Conservation (phyloP, 2,888 invertebrate species). For the Scaptomyza caliginosa region DNA sequence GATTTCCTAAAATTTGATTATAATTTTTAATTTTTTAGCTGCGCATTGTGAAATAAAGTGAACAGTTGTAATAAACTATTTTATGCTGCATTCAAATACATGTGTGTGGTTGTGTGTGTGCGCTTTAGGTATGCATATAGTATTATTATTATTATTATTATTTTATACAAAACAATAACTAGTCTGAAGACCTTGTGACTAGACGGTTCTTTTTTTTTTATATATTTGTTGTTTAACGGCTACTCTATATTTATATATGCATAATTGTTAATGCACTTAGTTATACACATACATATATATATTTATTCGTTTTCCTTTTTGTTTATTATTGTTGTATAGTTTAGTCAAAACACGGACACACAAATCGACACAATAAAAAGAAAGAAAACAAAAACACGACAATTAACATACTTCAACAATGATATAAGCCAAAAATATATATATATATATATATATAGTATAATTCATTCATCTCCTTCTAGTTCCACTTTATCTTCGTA, state of each 20-base stretch:
- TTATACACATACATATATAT: constrained; percentile 26
- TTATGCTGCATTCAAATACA: constrained; percentile 21
- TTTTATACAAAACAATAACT: constrained; percentile 78
- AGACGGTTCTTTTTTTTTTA: constrained; percentile 67
- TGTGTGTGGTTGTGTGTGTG: constrained; percentile 15
- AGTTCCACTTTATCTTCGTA: constrained; percentile 1
- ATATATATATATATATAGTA: constrained; percentile 8
- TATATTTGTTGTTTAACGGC: constrained; percentile 39
- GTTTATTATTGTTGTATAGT: constrained; percentile 7
- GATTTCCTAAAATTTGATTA: constrained; percentile 4
- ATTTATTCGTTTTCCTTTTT: neutral
- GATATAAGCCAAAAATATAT: constrained; percentile 58
- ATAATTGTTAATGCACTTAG: constrained; percentile 38
- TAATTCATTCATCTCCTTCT: constrained; percentile 3
- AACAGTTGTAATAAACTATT: constrained; percentile 16
- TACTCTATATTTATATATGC: constrained; percentile 29
- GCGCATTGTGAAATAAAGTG: constrained; percentile 48
- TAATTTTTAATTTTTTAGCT: constrained; percentile 23
- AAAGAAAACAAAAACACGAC: no score
- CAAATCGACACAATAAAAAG: constrained; percentile 49
- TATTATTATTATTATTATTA: constrained; percentile 43
- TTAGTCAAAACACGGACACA: constrained; percentile 51
- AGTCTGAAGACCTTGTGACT: constrained; percentile 83
- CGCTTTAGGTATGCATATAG: constrained; percentile 52
- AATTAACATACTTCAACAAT: constrained; percentile 61